Base-by-base conservation (phyloP, 2,888 invertebrate genomes). In the Chrysopilus asiliformis region DNA sequence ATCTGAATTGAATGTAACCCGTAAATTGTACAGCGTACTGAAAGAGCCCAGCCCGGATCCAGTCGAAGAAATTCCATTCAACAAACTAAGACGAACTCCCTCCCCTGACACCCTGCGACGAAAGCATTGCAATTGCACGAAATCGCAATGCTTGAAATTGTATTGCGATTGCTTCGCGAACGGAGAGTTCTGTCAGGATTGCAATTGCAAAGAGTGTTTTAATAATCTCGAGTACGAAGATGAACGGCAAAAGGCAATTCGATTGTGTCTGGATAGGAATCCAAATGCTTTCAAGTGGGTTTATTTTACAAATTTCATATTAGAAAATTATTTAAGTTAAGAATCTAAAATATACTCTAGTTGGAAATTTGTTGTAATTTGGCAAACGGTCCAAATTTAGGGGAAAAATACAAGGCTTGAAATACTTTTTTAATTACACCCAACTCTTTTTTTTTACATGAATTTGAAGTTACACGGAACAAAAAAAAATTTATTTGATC, bases 161-260 rank as follows among this genome's bases (percentile, higher is more conserved):
- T 95, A 98, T 61, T 98, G 98, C 67, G 98, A 98, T 60, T 98
- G 98, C 60, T 98, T 98, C 70, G 97, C 98, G 4, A 97, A 95
- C 66, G 98, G 95, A 4, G 97, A 98, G 66, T 98, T 98, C 65
- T 98, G 98, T 67, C 83, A 87, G 61, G 79, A 78, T 61, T 98
- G 98, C 67, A 98, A 98, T 59, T 99, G 98, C 64, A 84, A 80
- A 60, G 93, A 94, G 65, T 98, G 98, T 60, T 87, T 78, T 51
- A 98, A 98, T 57, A 97, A 97, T 66, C 67, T 97, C 46, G 82
- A 86, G 42, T 87, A 93, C 56, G 97, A 98, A 59, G 93, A 91
- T 50, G 82, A 93, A 48, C 65, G 98, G 14, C 90, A 91, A 55
- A 76, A 83, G 52, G 97, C 98, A 6, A 95, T 98, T 34, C 81